phyloP scores from a whole-genome alignment of 2,888 invertebrate genomes.

The Melanchra persicariae region DNA sequence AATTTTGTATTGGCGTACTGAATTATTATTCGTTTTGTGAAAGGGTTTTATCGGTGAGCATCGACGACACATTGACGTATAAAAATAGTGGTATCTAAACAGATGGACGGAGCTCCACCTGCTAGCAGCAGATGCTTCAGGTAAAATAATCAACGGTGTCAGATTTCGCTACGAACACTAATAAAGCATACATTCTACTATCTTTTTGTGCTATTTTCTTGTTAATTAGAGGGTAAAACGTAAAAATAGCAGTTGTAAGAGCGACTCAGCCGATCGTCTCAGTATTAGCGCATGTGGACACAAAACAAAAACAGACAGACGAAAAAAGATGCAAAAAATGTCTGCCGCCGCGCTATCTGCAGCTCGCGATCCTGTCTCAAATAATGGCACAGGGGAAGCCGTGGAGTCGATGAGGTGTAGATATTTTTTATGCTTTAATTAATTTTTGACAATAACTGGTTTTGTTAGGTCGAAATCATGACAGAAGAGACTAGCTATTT shows the following conservation, averaged over 20 bases:
- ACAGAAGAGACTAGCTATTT: neutral
- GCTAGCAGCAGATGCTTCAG: constrained; percentile 60
- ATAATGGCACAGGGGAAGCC: constrained; percentile 73
- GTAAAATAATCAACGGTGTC: constrained; percentile 55
- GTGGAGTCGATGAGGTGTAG: constrained; percentile 68
- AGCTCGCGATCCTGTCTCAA: constrained; percentile 86
- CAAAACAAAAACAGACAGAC: constrained; percentile 77
- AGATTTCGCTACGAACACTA: constrained; percentile 55
- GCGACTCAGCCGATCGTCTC: constrained; percentile 63
- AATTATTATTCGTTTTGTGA: constrained; percentile 34
- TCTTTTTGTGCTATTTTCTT: constrained; percentile 49
- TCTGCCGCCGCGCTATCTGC: constrained; percentile 87
- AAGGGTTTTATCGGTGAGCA: constrained; percentile 49
- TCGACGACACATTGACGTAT: constrained; percentile 40
- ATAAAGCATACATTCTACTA: constrained; percentile 41
- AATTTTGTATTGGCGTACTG: constrained; percentile 17
- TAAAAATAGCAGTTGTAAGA: constrained; percentile 53
- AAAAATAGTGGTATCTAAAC: constrained; percentile 53
- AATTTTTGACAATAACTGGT: too few relatives aligned
- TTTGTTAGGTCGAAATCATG: neutral
- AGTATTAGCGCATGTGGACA: constrained; percentile 84
- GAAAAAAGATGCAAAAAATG: constrained; percentile 84
- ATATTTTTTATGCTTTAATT: neutral
- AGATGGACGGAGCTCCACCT: constrained; percentile 58
- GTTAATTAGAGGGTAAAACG: constrained; percentile 55